Base-by-base conservation (phyloP, 1,140 invertebrate genomes). In the Neodiprion pinetum region DNA sequence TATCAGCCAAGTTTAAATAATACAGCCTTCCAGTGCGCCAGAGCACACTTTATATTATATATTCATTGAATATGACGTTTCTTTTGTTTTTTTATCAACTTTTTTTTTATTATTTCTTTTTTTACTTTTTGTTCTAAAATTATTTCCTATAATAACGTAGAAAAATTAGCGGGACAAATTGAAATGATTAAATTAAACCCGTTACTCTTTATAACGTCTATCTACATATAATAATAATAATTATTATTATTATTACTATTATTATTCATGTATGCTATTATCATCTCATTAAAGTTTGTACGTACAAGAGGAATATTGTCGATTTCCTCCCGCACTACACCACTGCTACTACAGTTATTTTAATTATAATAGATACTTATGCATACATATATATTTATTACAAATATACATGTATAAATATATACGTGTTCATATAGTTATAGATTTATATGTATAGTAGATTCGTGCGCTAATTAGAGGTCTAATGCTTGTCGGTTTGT, bases 111-210 rank as follows among this genome's bases (percentile, higher is more conserved):
- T 9, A 12, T 14, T 61, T 61, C n/a, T 61, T 61, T 61, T 14
- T 61, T 61, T 17, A 61, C 76, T 76, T 78, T 53, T 70, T 53
- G n/a, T 49, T 77, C 83, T 87, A 87, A 85, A 86, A 84, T 85
- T 85, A 87, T 82, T 75, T 81, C 74, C 80, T 86, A 86, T 83
- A 78, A 80, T 85, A 86, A 86, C 83, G 85, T 87, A 86, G 83
- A 88, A 87, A 88, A 87, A 85, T 87, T 82, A 85, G 86, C 76
- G 80, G 80, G 77, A 74, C 75, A 83, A 83, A 84, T 85, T 80
- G 79, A 86, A 85, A 84, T 85, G 80, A 81, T 86, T 85, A 87
- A 86, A 87, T 86, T 85, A 86, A 86, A 83, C 80, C 80, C 81
- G 83, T 85, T 85, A 83, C 78, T 85, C 78, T 81, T 79, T 78